Evolutionary conservation across 2,113 vertebrate species (phyloP).

Genomic region (Argyrosomus japonicus): DNA sequence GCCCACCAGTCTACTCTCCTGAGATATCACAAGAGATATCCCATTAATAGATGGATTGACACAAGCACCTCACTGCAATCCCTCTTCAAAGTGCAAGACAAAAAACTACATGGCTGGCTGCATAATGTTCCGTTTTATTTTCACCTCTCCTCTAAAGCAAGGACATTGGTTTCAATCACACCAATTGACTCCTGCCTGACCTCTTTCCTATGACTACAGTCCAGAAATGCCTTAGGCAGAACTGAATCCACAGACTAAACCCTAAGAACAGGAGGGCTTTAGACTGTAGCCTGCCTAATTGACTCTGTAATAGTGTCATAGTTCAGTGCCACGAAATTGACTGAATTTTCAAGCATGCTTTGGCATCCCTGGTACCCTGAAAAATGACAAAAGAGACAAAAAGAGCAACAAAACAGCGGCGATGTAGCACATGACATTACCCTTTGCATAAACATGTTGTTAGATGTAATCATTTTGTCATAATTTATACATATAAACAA

Average conservation of each 20-base stretch:
- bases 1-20: conserved; percentile 6
- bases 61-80: conserved; percentile 7
- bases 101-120: conserved; percentile 11
- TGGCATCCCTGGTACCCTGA: conserved; percentile 46
- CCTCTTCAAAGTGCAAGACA: conserved; percentile 5
- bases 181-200: conserved; percentile 72
- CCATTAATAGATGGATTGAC: conserved; percentile 35
- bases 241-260: conserved; percentile 46
- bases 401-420: conserved; percentile 24
- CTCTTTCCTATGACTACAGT: conserved; percentile 51
- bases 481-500: background rate
- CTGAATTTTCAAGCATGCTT: conserved; percentile 61
- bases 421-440: background rate
- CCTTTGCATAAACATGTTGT: background rate
- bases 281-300: conserved; percentile 67
- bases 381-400: conserved; percentile 22
- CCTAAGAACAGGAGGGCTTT: conserved; percentile 45
- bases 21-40: conserved; percentile 28
- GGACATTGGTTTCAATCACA: conserved; percentile 68
- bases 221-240: conserved; percentile 38
- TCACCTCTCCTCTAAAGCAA: conserved; percentile 47
- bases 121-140: conserved; percentile 58
- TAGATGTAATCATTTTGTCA: background rate
- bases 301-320: conserved; percentile 76
- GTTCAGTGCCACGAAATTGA: conserved; percentile 73